Percentiles rank a stretch among this genome's conserved stretches.
Evolutionary conservation across 2,113 vertebrate genomes (phyloP).

Genomic region (Hipposideros armiger): DNA sequence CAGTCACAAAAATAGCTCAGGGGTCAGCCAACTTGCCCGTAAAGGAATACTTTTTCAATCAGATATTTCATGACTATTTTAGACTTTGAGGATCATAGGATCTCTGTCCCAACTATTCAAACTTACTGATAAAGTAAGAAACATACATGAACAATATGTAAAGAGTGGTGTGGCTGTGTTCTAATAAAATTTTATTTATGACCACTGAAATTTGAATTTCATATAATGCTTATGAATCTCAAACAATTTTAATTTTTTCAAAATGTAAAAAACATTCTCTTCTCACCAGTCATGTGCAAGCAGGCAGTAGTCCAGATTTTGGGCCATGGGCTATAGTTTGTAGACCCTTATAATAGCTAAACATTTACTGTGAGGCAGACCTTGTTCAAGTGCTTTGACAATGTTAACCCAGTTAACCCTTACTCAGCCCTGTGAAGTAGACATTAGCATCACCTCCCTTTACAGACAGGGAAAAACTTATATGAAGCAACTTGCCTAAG

Average conservation of each 20-base stretch:
- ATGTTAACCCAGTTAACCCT: background rate
- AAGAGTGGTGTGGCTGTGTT: background rate
- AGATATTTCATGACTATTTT: background rate
- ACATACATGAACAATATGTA: background rate
- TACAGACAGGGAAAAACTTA: background rate
- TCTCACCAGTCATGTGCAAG: background rate
- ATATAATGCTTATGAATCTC: background rate
- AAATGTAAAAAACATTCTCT: background rate
- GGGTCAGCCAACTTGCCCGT: background rate
- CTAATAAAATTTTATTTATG: background rate
- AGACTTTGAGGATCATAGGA: background rate
- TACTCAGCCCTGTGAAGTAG: background rate
- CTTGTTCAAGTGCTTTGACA: background rate
- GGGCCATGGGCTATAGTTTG: background rate
- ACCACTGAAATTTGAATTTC: background rate
- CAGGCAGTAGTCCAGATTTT: background rate
- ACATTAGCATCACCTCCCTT: background rate
- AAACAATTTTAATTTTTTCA: background rate
- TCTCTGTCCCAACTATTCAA: background rate
- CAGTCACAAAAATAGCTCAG: background rate
- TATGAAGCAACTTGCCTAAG: background rate
- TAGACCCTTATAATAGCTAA: background rate
- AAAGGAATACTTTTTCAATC: background rate
- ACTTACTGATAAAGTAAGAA: background rate
- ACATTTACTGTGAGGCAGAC: background rate